Percentiles rank a stretch among this genome's conserved stretches.
Conservation (phyloP, 2,888 invertebrate genomes). For the Axea sp. region DNA sequence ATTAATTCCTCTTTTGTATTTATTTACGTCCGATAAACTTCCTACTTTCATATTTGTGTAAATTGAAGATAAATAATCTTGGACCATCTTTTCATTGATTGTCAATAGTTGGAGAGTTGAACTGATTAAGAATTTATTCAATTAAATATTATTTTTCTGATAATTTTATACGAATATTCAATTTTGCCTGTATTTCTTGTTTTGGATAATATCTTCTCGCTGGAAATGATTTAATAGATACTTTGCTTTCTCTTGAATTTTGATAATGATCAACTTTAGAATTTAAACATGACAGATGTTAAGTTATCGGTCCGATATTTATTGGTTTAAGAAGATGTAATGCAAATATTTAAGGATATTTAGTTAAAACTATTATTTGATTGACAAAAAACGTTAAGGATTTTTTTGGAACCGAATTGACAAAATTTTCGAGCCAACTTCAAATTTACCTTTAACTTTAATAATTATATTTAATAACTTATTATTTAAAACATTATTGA, state of each 20-base stretch:
- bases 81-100: too few species aligned
- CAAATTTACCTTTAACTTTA: too few species aligned
- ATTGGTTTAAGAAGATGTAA: slow-evolving; percentile 10
- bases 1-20: slow-evolving; percentile 64
- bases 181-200: too few species aligned
- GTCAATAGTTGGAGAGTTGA: too few species aligned
- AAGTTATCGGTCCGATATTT: slow-evolving; percentile 18
- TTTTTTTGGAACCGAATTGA: not conserved
- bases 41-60: slow-evolving; percentile 25
- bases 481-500: too few species aligned
- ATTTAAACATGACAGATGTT: slow-evolving; percentile 28
- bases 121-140: not conserved
- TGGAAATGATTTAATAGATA: not conserved
- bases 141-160: not conserved
- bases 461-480: too few species aligned
- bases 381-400: not conserved
- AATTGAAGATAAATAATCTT: slow-evolving; percentile 18
- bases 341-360: slow-evolving; percentile 29
- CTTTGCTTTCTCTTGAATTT: slow-evolving; percentile 6
- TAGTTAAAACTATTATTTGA: slow-evolving; percentile 9
- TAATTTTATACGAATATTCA: too few species aligned
- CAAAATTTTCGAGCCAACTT: too few species aligned
- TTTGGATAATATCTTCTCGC: too few species aligned
- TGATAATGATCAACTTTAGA: slow-evolving; percentile 14
- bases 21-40: slow-evolving; percentile 44